A percentile compares a stretch with the other conserved stretches of the same genome.
Evolutionary conservation across 92 coral and sea anemone species (phyloP).

Genomic region (Porites cylindrica): DNA sequence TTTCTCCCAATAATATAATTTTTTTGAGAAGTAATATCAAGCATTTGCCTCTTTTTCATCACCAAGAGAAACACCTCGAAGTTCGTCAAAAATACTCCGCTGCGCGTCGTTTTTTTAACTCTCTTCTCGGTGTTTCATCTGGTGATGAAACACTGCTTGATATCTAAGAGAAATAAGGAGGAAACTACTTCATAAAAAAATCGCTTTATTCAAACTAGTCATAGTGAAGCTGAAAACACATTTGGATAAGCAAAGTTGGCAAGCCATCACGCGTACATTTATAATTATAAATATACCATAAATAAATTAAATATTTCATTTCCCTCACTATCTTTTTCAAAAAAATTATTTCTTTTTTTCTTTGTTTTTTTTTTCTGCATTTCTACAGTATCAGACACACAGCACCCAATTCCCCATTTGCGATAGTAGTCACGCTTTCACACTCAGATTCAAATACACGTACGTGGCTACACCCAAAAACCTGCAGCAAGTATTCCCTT

Average conservation of each 20-base stretch:
- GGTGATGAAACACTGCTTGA: no score
- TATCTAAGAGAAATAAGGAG: background rate
- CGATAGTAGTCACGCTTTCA: no score
- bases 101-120: background rate
- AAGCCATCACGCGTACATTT: background rate
- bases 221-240: background rate
- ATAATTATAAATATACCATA: slow-evolving; percentile 32
- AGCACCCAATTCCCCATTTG: no score
- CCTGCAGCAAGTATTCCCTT: no score
- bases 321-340: background rate
- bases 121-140: background rate
- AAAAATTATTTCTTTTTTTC: background rate
- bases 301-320: slow-evolving; percentile 37
- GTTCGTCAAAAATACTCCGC: no score
- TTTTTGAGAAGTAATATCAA: no score
- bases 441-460: no score
- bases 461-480: no score
- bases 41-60: no score
- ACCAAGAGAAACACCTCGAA: no score
- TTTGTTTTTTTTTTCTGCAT: background rate
- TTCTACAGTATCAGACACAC: background rate
- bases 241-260: slow-evolving; percentile 3
- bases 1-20: no score
- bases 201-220: slow-evolving; percentile 5
- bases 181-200: background rate